phyloP scores from a whole-genome alignment of 2,113 vertebrate genomes.

The Platycercus adscitus region DNA sequence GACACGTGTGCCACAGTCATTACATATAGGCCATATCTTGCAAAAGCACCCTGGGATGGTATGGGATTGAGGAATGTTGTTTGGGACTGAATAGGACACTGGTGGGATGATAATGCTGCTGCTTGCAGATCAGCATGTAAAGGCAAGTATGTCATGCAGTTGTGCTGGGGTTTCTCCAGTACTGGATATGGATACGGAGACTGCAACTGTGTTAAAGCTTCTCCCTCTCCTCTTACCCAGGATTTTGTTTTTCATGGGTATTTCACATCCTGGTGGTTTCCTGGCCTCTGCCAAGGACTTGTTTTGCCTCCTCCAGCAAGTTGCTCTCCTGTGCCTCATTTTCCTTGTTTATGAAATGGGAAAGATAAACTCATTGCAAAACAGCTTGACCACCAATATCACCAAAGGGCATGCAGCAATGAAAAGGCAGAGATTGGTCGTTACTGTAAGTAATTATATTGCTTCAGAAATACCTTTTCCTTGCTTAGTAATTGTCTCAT shows the following conservation, averaged over 20 bases:
- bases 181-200: neutral
- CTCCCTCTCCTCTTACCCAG: neutral
- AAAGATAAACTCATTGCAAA: constrained; percentile 33
- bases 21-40: rapidly evolving
- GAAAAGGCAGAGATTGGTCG: neutral
- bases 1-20: rapidly evolving
- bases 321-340: neutral
- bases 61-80: rapidly evolving
- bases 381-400: neutral
- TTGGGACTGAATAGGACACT: neutral
- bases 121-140: neutral
- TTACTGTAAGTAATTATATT: neutral
- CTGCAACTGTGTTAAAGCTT: neutral
- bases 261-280: neutral
- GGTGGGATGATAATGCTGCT: neutral
- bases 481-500: neutral
- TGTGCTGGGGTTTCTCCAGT: neutral
- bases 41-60: rapidly evolving
- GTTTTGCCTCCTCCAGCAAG: neutral
- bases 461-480: neutral
- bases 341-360: neutral
- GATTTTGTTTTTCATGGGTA: neutral
- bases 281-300: neutral
- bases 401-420: neutral
- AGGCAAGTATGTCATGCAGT: neutral